Conservation (phyloP, 1,140 invertebrate genomes). For the Scaptomyza hsui region DNA sequence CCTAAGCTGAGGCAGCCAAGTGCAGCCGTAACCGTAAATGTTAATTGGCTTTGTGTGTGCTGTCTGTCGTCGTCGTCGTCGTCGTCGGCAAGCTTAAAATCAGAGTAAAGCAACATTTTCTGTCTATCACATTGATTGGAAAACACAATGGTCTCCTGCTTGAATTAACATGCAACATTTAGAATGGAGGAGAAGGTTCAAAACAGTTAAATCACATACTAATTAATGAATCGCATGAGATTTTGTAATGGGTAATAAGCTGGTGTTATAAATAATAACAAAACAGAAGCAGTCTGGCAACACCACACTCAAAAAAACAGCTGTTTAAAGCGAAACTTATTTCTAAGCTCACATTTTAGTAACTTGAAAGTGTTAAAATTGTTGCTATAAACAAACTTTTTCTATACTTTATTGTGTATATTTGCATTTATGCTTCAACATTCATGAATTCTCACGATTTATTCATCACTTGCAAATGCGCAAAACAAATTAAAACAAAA, state of each 20-base stretch:
- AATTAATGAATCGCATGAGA: no score
- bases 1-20: constrained; percentile 12
- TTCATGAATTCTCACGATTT: not conserved
- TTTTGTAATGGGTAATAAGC: no score
- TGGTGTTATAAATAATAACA: no score
- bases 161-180: not conserved
- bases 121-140: constrained; percentile 1
- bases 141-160: not conserved
- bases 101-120: constrained; percentile 2
- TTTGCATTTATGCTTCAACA: not conserved
- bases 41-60: constrained; percentile 53
- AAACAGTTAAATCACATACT: no score
- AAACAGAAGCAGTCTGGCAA: no score
- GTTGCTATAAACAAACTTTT: not conserved
- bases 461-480: no score
- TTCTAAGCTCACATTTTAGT: no score
- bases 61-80: no score
- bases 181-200: no score
- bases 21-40: constrained; percentile 52
- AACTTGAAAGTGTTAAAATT: no score
- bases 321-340: no score
- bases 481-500: not conserved
- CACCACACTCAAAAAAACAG: no score
- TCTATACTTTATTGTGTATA: not conserved
- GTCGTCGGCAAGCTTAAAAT: not conserved